Conservation (phyloP, 2,113 vertebrate genomes). For the Antechinus flavipes region DNA sequence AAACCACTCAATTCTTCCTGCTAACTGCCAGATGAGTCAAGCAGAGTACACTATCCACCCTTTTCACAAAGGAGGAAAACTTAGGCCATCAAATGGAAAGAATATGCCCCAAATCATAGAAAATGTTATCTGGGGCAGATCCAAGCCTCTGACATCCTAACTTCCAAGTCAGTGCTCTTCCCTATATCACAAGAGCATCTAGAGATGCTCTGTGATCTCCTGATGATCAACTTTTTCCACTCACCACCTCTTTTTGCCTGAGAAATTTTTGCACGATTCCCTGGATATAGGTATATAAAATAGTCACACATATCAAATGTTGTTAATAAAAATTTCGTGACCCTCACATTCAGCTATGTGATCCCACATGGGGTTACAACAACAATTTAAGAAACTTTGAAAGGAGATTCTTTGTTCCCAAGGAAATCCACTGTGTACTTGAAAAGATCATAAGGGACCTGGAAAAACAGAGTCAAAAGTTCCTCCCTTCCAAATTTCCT, state of each 20-base stretch:
- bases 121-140: neutral
- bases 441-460: neutral
- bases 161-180: neutral
- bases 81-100: neutral
- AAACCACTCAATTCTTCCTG: neutral
- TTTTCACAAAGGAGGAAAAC: neutral
- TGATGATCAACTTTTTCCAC: neutral
- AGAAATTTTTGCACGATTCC: no score
- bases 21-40: neutral
- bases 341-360: no score
- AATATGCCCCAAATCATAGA: neutral
- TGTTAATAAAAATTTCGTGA: no score
- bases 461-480: neutral
- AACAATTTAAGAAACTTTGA: no score
- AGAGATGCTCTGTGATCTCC: neutral
- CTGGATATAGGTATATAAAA: no score
- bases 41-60: neutral
- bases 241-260: no score
- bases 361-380: no score
- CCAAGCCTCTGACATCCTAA: neutral
- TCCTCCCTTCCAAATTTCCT: neutral
- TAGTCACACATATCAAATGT: no score
- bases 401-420: neutral
- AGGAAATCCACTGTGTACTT: neutral
- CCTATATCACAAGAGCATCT: neutral